These are phyloP conservation scores for Apostichopus parvimensis DNA, from an alignment of 35 echinoderm and acorn worm species.

Conservation along the genomic window DNA sequence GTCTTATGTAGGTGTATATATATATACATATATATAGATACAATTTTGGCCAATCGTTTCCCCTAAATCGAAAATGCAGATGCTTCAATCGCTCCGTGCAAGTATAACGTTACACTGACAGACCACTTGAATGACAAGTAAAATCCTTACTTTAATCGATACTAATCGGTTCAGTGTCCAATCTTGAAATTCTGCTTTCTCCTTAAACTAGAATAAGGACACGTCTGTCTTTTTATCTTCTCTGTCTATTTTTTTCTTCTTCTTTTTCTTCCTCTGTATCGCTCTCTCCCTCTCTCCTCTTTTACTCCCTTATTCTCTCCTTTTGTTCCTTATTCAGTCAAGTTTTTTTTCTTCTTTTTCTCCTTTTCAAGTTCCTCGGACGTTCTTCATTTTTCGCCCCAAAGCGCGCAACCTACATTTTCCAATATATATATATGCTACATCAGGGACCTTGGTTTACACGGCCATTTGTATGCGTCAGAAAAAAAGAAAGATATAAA, in stretches of 20 bases:
- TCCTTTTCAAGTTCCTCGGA: background rate
- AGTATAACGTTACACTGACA: too few relatives aligned
- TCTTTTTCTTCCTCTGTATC: background rate
- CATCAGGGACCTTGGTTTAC: slow-evolving; percentile 11
- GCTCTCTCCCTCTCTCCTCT: background rate
- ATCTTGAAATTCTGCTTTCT: too few relatives aligned
- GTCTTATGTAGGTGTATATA: too few relatives aligned
- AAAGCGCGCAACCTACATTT: background rate
- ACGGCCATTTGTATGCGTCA: background rate
- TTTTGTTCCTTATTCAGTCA: background rate
- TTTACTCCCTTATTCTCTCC: background rate
- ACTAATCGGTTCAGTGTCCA: too few relatives aligned
- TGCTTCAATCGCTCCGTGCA: too few relatives aligned
- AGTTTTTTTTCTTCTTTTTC: background rate
- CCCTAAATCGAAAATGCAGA: too few relatives aligned
- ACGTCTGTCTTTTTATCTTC: background rate
- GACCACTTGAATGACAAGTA: too few relatives aligned
- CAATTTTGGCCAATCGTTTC: too few relatives aligned
- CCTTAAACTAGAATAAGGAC: slow-evolving; percentile 2
- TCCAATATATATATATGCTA: too few relatives aligned
- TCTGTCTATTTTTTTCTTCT: background rate
- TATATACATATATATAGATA: too few relatives aligned
- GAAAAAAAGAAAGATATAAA: background rate
- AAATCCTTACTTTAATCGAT: too few relatives aligned
- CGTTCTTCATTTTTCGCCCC: slow-evolving; percentile 2